Base-by-base conservation (phyloP, 2,888 invertebrate species). In the Pterostichus madidus region DNA sequence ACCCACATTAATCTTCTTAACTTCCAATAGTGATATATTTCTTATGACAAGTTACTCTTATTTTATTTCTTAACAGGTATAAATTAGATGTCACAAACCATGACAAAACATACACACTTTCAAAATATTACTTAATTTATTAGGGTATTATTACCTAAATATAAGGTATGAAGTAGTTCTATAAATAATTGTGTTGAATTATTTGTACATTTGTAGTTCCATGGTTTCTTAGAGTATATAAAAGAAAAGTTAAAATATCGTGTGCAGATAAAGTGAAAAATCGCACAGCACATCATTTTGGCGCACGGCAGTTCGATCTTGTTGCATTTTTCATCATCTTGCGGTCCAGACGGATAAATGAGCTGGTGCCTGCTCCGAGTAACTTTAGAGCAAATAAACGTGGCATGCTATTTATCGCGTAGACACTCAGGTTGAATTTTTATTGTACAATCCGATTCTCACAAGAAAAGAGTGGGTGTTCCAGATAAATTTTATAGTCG, bases 281-380 rank as follows among this genome's bases (percentile, higher is more conserved):
- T 24, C 31, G 24, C 32, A 10, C 11, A 31, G 15, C 53, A 6
- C 5, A 15, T 32, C 64, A 35, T 64, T 64, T 64, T 8, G n/a
- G n/a, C 35, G 5, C 3, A n/a, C 13, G 35, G 35, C 64, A 64
- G 1, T 13, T 64, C 24, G 61, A 61, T 64, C 32, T 64, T 32
- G 35, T 13, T 64, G 64, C 64, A 64, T 64, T 64, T 35, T 64
- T 64, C 64, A 64, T n/a, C 64, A 64, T 35, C 59, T 24, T 64
- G 64, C 35, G 35, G 64, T 35, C 64, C 31, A 35, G 64, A 64
- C 35, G 35, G 35, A 64, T 35, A 64, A 64, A 64, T 64, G 64
- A 64, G 31, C n/a, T n/a, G 24, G 35, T 32, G 35, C 35, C 64
- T 35, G 32, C 64, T 13, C 13, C 35, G 13, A 64, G 64, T 35